phyloP scores from a whole-genome alignment of 2,888 invertebrate genomes.

The Dynastes tityus region DNA sequence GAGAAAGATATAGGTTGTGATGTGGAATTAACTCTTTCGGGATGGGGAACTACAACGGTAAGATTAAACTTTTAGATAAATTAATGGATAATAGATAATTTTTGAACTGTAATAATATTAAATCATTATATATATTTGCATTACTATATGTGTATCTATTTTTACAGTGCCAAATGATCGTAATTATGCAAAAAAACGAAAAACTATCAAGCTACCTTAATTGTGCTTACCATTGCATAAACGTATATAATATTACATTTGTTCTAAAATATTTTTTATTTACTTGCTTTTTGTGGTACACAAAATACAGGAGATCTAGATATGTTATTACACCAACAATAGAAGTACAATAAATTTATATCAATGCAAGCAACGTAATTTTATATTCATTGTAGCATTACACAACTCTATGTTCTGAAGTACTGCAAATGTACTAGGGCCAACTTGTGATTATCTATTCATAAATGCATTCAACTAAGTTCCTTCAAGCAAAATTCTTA shows the following conservation, averaged over 20 bases:
- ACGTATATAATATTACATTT: not conserved
- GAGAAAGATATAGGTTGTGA: constrained; percentile 65
- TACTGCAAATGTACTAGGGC: not conserved
- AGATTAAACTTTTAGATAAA: constrained; percentile 8
- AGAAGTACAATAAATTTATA: not conserved
- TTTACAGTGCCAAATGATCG: not conserved
- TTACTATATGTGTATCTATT: not conserved
- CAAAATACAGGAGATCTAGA: not conserved
- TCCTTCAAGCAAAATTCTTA: not conserved
- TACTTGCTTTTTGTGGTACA: not conserved
- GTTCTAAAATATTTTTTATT: too few relatives aligned
- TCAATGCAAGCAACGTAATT: not conserved
- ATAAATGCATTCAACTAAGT: not conserved
- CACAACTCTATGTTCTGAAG: not conserved
- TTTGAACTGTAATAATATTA: not conserved
- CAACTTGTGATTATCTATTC: constrained; percentile 1
- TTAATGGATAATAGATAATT: not conserved
- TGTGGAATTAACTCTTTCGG: constrained; percentile 58
- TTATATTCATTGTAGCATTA: not conserved
- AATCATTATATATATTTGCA: not conserved
- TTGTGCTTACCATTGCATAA: not conserved
- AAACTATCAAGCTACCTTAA: not conserved
- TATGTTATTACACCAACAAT: not conserved
- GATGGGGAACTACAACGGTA: constrained; percentile 56
- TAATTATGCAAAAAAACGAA: not conserved